Conservation (phyloP, 1,140 invertebrate genomes). For the Drosophila arizonae region DNA sequence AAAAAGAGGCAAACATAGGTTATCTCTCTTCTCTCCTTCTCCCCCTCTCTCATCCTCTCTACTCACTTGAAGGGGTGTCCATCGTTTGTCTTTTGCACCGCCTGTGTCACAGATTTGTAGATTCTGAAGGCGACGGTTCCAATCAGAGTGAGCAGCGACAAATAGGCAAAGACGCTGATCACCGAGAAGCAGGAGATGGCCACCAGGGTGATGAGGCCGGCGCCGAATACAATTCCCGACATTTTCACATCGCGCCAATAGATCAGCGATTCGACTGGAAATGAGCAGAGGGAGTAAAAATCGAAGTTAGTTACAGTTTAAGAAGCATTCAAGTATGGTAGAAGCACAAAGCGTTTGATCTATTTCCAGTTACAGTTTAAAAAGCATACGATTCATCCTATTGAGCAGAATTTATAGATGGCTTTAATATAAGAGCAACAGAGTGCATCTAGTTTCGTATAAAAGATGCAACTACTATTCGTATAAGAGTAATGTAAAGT, state of each 20-base stretch:
- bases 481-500: too few species aligned
- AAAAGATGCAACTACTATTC: neutral
- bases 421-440: neutral
- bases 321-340: neutral
- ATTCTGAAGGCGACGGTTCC: constrained; percentile 96
- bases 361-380: too few species aligned
- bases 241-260: constrained; percentile 98
- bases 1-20: constrained; percentile 46
- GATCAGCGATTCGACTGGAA: constrained; percentile 96
- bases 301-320: neutral
- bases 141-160: constrained; percentile 91
- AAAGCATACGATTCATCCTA: too few species aligned
- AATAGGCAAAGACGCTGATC: constrained; percentile 97
- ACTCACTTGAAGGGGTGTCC: constrained; percentile 98
- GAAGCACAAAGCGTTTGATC: too few species aligned
- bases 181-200: constrained; percentile 97
- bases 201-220: constrained; percentile 92
- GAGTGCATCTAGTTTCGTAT: neutral
- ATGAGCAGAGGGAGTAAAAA: constrained; percentile 62
- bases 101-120: constrained; percentile 97
- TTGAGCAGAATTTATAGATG: too few species aligned
- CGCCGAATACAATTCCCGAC: constrained; percentile 95
- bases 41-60: neutral
- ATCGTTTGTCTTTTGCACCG: constrained; percentile 98
- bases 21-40: neutral